A percentile compares a stretch with the other conserved stretches of the same genome.
phyloP scores from a whole-genome alignment of 1,140 invertebrate genomes.

The Trachymyrmex septentrionalis region DNA sequence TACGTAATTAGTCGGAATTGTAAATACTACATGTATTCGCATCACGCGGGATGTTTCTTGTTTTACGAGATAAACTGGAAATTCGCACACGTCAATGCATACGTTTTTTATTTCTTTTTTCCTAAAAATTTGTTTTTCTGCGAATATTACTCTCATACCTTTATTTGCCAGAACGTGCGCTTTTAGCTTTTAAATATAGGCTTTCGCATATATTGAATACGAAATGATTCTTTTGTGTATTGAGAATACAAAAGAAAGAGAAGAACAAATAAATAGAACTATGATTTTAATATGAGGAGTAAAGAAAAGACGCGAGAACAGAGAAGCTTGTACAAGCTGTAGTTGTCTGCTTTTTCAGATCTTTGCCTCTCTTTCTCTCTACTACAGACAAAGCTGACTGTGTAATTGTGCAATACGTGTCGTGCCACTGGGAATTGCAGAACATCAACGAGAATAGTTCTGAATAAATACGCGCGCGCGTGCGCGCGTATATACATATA shows the following conservation, averaged over 20 bases:
- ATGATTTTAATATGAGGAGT: conserved; percentile 20
- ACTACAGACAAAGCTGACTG: neutral
- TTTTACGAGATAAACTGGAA: conserved; percentile 1
- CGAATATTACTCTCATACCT: conserved; percentile 30
- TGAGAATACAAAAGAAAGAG: conserved; percentile 11
- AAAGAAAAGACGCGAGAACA: conserved; percentile 26
- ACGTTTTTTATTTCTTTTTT: neutral
- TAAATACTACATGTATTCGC: neutral
- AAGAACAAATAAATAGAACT: conserved; percentile 42
- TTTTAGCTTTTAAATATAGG: conserved; percentile 27
- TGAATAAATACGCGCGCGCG: conserved; percentile 3
- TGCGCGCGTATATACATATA: neutral
- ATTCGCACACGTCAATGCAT: neutral
- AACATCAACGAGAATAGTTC: conserved; percentile 10
- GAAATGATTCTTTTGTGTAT: conserved; percentile 3
- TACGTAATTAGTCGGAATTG: too few species aligned
- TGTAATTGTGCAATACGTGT: conserved; percentile 52
- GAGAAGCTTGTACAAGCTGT: conserved; percentile 38
- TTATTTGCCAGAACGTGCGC: neutral
- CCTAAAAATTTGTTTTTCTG: neutral
- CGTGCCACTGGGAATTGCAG: conserved; percentile 11
- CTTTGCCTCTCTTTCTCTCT: conserved; percentile 24
- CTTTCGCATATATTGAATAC: conserved; percentile 36
- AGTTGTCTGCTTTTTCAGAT: conserved; percentile 39
- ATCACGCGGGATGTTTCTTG: neutral